Evolutionary conservation across 2,888 invertebrate genomes (phyloP).

Genomic region (Bhutanitis thaidina): DNA sequence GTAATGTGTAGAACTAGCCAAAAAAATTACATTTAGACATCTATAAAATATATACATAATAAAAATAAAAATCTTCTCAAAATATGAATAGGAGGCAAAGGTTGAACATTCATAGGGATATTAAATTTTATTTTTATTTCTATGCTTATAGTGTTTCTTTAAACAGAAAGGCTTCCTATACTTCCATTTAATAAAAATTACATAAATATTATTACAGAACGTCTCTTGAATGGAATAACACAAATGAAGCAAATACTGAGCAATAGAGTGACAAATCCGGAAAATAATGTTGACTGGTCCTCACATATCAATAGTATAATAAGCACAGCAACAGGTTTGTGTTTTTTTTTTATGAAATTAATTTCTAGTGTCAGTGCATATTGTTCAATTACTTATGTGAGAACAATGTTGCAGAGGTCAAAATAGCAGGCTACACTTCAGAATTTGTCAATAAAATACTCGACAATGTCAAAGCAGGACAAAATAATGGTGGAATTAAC

Average conservation of each 20-base stretch:
- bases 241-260: slow-evolving; percentile 88
- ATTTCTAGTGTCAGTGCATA: too few relatives aligned
- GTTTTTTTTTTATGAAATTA: neutral
- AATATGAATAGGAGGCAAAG: too few relatives aligned
- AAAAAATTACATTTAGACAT: too few relatives aligned
- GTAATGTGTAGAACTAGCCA: too few relatives aligned
- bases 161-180: too few relatives aligned
- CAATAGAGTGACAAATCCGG: slow-evolving; percentile 81
- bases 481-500: slow-evolving; percentile 87
- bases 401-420: slow-evolving; percentile 82
- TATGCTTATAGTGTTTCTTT: too few relatives aligned
- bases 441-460: slow-evolving; percentile 96
- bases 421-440: slow-evolving; percentile 94
- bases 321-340: slow-evolving; percentile 84
- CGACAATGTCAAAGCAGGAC: slow-evolving; percentile 91
- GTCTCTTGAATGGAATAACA: slow-evolving; percentile 86
- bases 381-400: too few relatives aligned
- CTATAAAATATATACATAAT: too few relatives aligned
- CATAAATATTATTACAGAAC: slow-evolving; percentile 75
- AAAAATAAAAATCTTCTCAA: too few relatives aligned
- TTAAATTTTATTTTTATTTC: too few relatives aligned
- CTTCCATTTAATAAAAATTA: too few relatives aligned
- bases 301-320: slow-evolving; percentile 85
- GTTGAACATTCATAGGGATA: too few relatives aligned
- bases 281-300: slow-evolving; percentile 80